These are phyloP conservation scores for Pseudachorutes palmiensis DNA, from an alignment of 1,140 invertebrate genomes.

Conservation along the genomic window DNA sequence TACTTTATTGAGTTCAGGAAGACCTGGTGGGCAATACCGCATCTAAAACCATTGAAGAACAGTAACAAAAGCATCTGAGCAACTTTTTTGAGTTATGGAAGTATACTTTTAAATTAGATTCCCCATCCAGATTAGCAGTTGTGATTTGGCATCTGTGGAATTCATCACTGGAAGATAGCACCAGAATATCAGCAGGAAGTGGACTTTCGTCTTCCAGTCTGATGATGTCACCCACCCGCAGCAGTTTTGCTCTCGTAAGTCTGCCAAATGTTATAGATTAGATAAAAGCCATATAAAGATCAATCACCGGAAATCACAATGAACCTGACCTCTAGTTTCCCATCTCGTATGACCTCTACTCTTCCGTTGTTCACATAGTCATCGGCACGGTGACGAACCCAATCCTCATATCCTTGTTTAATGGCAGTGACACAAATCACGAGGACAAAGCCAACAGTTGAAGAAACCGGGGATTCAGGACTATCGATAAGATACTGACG, in stretches of 20 bases:
- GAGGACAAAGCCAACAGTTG: slow-evolving; percentile 62
- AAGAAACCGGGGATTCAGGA: slow-evolving; percentile 67
- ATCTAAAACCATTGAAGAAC: slow-evolving; percentile 41
- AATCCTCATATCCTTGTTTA: slow-evolving; percentile 79
- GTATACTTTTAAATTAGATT: slow-evolving; percentile 59
- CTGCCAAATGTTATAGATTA: neutral
- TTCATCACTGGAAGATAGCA: slow-evolving; percentile 53
- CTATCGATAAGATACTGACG: slow-evolving; percentile 50
- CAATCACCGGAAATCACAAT: too few relatives aligned
- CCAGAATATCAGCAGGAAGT: slow-evolving; percentile 70
- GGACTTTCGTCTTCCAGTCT: slow-evolving; percentile 59
- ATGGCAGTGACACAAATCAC: slow-evolving; percentile 67
- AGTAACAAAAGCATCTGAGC: too few relatives aligned
- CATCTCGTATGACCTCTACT: slow-evolving; percentile 54
- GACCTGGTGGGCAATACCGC: slow-evolving; percentile 42
- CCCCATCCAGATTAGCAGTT: slow-evolving; percentile 61
- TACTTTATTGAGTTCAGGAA: slow-evolving; percentile 40
- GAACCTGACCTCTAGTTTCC: slow-evolving; percentile 50
- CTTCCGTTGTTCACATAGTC: slow-evolving; percentile 60
- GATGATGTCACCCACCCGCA: slow-evolving; percentile 65
- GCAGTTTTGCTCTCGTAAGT: slow-evolving; percentile 47
- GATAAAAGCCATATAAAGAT: too few relatives aligned
- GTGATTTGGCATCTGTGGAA: slow-evolving; percentile 53
- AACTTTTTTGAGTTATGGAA: too few relatives aligned
- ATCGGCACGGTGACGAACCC: slow-evolving; percentile 62